phyloP scores from a whole-genome alignment of 2,888 invertebrate species.

The Teinopalpus imperialis region DNA sequence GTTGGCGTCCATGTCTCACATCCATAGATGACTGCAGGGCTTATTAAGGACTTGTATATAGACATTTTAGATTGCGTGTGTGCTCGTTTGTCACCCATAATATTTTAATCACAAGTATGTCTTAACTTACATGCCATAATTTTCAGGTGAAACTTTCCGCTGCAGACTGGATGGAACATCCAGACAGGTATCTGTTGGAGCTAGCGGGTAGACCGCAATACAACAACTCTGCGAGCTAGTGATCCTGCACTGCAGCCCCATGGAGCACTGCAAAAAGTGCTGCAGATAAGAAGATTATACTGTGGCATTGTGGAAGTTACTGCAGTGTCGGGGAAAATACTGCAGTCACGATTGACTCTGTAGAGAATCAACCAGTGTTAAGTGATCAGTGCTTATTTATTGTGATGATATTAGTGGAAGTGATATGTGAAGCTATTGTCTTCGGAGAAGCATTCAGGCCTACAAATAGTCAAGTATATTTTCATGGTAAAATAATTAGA shows the following conservation, averaged over 20 bases:
- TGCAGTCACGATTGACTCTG: not conserved
- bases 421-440: too few relatives aligned
- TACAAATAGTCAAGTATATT: too few relatives aligned
- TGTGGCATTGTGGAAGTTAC: not conserved
- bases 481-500: too few relatives aligned
- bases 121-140: too few relatives aligned
- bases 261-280: not conserved
- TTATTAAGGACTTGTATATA: too few relatives aligned
- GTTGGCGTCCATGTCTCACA: too few relatives aligned
- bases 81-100: too few relatives aligned
- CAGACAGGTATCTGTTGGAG: conserved; percentile 94
- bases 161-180: conserved; percentile 96
- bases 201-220: conserved; percentile 92
- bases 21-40: too few relatives aligned
- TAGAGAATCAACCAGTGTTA: not conserved
- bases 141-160: conserved; percentile 91
- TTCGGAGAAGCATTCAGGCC: too few relatives aligned
- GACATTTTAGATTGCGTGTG: too few relatives aligned
- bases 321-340: not conserved
- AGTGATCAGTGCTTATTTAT: conserved; percentile 9
- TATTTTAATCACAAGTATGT: too few relatives aligned
- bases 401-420: not conserved
- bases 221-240: conserved; percentile 84
- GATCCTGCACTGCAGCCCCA: conserved; percentile 5
- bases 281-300: conserved; percentile 2